Conservation (phyloP, 2,888 invertebrate genomes). For the Heliconius charithonia region DNA sequence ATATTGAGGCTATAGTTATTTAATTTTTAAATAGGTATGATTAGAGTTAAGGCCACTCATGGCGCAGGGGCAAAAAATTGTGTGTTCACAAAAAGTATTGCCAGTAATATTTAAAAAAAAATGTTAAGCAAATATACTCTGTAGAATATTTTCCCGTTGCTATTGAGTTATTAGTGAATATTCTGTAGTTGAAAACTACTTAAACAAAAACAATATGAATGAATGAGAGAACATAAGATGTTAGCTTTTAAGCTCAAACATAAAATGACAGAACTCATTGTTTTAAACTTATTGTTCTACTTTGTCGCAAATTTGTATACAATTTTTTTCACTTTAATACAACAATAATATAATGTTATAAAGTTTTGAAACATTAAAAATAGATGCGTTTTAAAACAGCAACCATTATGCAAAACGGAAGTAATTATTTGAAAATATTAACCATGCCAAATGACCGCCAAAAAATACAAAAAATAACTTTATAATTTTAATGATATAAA, state of each 20-base stretch:
- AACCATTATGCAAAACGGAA: background rate
- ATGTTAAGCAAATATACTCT: background rate
- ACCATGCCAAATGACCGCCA: background rate
- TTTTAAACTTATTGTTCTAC: conserved; percentile 4
- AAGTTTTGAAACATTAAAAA: background rate
- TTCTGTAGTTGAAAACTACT: background rate
- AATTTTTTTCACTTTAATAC: background rate
- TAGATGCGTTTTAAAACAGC: background rate
- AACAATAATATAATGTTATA: background rate
- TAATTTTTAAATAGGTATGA: too few species aligned
- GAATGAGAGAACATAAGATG: background rate
- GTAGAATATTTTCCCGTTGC: background rate
- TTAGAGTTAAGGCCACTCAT: too few species aligned
- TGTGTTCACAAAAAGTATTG: too few species aligned
- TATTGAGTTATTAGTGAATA: background rate
- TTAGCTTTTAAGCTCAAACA: background rate
- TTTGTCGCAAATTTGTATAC: background rate
- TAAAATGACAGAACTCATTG: background rate
- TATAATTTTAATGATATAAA: background rate
- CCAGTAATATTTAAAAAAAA: background rate
- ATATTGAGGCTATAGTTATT: too few species aligned
- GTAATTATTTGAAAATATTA: background rate
- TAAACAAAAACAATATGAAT: background rate
- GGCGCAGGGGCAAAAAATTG: too few species aligned
- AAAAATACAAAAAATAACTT: background rate